Evolutionary conservation across 2,888 invertebrate genomes (phyloP).

Genomic region (Tridacna crocea): DNA sequence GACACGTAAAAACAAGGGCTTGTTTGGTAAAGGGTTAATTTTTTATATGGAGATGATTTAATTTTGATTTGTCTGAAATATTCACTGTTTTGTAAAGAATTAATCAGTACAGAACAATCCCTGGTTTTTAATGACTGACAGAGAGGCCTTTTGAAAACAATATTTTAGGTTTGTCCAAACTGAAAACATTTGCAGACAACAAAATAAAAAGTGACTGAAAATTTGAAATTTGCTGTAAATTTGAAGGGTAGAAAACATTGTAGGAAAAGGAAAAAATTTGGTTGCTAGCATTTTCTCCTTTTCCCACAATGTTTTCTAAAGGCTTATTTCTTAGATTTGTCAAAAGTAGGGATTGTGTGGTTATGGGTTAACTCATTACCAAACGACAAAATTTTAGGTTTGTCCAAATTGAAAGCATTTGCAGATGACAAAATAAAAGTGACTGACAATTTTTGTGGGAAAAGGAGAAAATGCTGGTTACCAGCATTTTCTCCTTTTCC

Average conservation of each 20-base stretch:
- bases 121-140: too few relatives aligned
- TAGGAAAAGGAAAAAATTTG: too few relatives aligned
- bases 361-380: too few relatives aligned
- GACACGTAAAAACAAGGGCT: too few relatives aligned
- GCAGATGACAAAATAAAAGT: too few relatives aligned
- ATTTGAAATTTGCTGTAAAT: not conserved
- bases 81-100: not conserved
- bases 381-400: too few relatives aligned
- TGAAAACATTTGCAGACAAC: not conserved
- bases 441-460: too few relatives aligned
- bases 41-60: not conserved
- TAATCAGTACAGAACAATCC: not conserved
- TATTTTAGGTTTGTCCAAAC: not conserved
- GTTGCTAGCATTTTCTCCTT: too few relatives aligned
- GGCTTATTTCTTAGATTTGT: not conserved
- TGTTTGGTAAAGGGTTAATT: not conserved
- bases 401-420: too few relatives aligned
- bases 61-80: not conserved
- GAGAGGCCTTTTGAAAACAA: too few relatives aligned
- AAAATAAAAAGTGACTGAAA: not conserved
- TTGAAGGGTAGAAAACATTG: not conserved
- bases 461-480: not conserved
- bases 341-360: too few relatives aligned
- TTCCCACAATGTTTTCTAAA: not conserved
- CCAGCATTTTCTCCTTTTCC: constrained; percentile 2